A percentile compares a stretch with the other conserved stretches of the same genome.
These are phyloP conservation scores for Drosophila takahashii DNA, from an alignment of 1,140 invertebrate species.

Conservation along the genomic window DNA sequence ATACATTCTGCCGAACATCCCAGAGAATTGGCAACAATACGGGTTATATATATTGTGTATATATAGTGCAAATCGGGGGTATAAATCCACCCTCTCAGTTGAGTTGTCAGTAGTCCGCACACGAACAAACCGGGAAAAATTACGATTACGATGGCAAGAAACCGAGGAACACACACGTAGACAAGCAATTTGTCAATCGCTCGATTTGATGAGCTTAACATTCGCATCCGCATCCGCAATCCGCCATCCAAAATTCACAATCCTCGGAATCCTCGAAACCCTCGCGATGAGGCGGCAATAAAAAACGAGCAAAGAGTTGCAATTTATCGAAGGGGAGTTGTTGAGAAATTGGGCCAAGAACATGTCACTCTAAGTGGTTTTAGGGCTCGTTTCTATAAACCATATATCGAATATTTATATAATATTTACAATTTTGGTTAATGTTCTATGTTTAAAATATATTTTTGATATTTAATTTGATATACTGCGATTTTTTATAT, in stretches of 20 bases:
- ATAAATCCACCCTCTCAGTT: slow-evolving; percentile 7
- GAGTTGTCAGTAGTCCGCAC: slow-evolving; percentile 68
- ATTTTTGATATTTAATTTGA: too few species aligned
- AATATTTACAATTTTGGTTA: neutral
- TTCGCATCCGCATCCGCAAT: slow-evolving; percentile 23
- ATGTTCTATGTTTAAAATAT: too few species aligned
- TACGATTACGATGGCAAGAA: slow-evolving; percentile 22
- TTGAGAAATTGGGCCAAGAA: slow-evolving; percentile 1
- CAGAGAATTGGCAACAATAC: slow-evolving; percentile 35
- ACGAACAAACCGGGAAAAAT: slow-evolving; percentile 17
- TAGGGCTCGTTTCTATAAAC: neutral
- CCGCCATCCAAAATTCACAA: slow-evolving; percentile 12
- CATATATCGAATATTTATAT: too few species aligned
- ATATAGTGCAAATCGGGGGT: neutral
- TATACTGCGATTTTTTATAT: too few species aligned
- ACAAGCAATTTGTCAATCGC: slow-evolving; percentile 78
- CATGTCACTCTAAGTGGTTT: neutral
- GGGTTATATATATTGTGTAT: neutral
- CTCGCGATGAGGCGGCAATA: neutral
- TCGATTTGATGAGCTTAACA: slow-evolving; percentile 71
- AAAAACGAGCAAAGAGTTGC: slow-evolving; percentile 29
- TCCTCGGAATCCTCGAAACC: slow-evolving; percentile 3
- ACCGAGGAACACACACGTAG: slow-evolving; percentile 71
- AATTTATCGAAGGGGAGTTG: slow-evolving; percentile 5
- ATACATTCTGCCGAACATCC: slow-evolving; percentile 49